Evolutionary conservation across 1,140 invertebrate genomes (phyloP).

Genomic region (Macrobrachium rosenbergii): DNA sequence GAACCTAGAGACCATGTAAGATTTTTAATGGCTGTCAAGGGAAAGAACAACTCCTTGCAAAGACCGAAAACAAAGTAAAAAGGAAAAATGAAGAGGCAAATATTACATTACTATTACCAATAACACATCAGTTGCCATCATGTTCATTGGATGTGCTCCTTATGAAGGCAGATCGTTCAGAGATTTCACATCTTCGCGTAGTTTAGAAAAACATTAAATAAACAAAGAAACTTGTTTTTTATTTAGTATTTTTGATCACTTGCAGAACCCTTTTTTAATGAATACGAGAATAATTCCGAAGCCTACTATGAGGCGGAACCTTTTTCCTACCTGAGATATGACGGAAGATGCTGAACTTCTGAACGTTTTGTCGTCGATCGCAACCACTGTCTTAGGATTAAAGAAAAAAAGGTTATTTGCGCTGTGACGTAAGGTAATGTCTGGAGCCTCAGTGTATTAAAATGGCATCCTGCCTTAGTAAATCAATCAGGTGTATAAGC

Average conservation of each 20-base stretch:
- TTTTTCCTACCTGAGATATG: too few relatives aligned
- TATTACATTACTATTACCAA: conserved; percentile 54
- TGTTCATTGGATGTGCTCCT: conserved; percentile 39
- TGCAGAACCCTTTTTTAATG: too few relatives aligned
- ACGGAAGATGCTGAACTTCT: conserved; percentile 7
- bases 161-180: conserved; percentile 15
- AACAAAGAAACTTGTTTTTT: neutral
- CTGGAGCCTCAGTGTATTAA: conserved; percentile 45
- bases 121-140: conserved; percentile 56
- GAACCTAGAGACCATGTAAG: neutral
- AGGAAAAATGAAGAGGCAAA: conserved; percentile 5
- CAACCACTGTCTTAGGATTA: conserved; percentile 59
- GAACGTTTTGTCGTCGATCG: conserved; percentile 36
- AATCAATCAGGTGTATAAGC: conserved; percentile 6
- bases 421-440: conserved; percentile 62
- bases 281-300: too few relatives aligned
- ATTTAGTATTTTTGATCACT: too few relatives aligned
- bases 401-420: conserved; percentile 57
- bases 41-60: neutral
- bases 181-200: neutral
- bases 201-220: neutral
- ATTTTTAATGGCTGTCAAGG: conserved; percentile 34
- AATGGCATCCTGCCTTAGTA: conserved; percentile 26
- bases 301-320: too few relatives aligned
- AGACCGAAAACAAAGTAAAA: conserved; percentile 11